A percentile compares a stretch with the other conserved stretches of the same genome.
Conservation (phyloP, 2,113 vertebrate species). For the Rhinolophus ferrumequinum region DNA sequence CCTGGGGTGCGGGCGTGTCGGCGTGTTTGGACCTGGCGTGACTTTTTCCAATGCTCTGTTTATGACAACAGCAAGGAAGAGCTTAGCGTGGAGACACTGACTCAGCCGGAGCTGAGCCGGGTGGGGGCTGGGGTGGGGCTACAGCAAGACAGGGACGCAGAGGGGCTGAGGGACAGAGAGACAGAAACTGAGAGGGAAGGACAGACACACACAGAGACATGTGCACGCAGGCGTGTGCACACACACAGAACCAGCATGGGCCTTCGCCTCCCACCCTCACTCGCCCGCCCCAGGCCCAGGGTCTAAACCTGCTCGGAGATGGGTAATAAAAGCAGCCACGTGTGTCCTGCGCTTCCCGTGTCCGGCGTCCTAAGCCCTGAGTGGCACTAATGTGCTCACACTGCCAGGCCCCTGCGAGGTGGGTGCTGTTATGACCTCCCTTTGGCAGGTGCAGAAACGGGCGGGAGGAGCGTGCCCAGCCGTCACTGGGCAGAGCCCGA, state of each 20-base stretch:
- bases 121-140: not conserved
- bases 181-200: not conserved
- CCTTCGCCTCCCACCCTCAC: rapidly evolving
- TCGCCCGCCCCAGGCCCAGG: not conserved
- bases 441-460: rapidly evolving
- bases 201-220: not conserved
- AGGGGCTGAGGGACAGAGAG: not conserved
- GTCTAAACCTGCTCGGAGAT: rapidly evolving
- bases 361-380: not conserved
- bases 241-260: rapidly evolving
- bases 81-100: constrained; percentile 69
- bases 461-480: not conserved
- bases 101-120: constrained; percentile 39
- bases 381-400: rapidly evolving
- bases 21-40: constrained; percentile 69
- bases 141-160: not conserved
- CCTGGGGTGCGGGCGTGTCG: constrained; percentile 42
- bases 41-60: constrained; percentile 59
- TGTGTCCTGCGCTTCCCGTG: rapidly evolving
- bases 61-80: constrained; percentile 54
- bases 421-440: rapidly evolving
- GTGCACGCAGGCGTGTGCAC: rapidly evolving
- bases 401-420: rapidly evolving
- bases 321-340: rapidly evolving
- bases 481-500: not conserved